Base-by-base conservation (phyloP, 2,888 invertebrate species). In the Terebella lapidaria region DNA sequence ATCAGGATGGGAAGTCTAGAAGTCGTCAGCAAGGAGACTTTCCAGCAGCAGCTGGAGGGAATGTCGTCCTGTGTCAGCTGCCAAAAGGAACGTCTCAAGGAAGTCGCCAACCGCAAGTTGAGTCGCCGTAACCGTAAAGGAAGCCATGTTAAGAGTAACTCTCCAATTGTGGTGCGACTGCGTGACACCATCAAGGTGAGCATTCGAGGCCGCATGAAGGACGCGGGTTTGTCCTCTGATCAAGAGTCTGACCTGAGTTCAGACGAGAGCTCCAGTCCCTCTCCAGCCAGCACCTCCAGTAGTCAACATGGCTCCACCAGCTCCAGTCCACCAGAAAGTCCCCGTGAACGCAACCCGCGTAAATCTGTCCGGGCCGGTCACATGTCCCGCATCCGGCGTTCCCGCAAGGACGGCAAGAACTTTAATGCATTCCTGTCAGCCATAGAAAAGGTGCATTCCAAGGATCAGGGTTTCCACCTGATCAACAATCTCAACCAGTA, bases 361-460 rank as follows among this genome's bases (percentile, higher is more conserved):
- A 35, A 35, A n/a, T n/a, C n/a, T n/a, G 10, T 35, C 10, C 10
- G n/a, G n/a, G 42, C 10, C n/a, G n/a, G 10, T 15, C 42, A n/a
- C 42, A 35, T n/a, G 42, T 35, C 10, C n/a, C 42, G 42, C n/a
- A 35, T 35, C 10, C 10, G 42, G 42, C 42, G 42, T n/a, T 35
- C 42, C 10, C 42, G n/a, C 10, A 10, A 22, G 24, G 24, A 49
- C 22, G 15, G 35, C 53, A 78, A 78, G 65, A 76, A 78, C 67
- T 66, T 77, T 60, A 72, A 72, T 65, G 75, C 76, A 61, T 72
- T 78, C 58, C 72, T 77, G 42, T 74, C 73, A 30, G 76, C 73
- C 24, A 71, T 78, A 22, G 74, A 76, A 62, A 75, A 76, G 60
- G 72, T 72, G 51, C 75, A 76, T 59, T 62, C 59, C 53, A 76